phyloP scores from a whole-genome alignment of 2,888 invertebrate genomes.

The Scotopteryx bipunctaria region DNA sequence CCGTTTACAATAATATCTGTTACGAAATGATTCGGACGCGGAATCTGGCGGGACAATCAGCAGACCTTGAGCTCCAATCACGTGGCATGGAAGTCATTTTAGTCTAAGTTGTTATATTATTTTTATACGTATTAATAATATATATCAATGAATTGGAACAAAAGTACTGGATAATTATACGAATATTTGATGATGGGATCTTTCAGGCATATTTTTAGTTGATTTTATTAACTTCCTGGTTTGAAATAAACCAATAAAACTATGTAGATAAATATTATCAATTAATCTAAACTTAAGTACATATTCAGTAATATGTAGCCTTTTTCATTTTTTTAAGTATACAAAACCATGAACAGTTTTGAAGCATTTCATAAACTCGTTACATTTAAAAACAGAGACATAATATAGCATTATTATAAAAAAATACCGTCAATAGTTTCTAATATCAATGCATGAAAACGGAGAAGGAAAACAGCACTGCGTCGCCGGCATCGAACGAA shows the following conservation, averaged over 20 bases:
- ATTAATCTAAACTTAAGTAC: too few species aligned
- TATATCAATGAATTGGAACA: neutral
- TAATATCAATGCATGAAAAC: slow-evolving; percentile 82
- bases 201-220: neutral
- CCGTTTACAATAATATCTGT: slow-evolving; percentile 64
- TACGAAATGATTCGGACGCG: slow-evolving; percentile 59
- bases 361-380: too few species aligned
- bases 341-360: too few species aligned
- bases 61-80: slow-evolving; percentile 45
- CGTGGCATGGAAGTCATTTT: slow-evolving; percentile 16
- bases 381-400: slow-evolving; percentile 1
- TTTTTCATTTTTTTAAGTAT: too few species aligned
- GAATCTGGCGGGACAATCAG: slow-evolving; percentile 44
- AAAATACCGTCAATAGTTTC: slow-evolving; percentile 71
- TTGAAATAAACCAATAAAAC: too few species aligned
- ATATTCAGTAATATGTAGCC: too few species aligned
- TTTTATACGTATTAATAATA: too few species aligned
- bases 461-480: slow-evolving; percentile 82
- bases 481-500: slow-evolving; percentile 74
- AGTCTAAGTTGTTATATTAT: neutral
- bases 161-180: too few species aligned
- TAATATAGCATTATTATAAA: slow-evolving; percentile 35
- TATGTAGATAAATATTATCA: too few species aligned
- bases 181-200: too few species aligned
- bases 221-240: neutral